Evolutionary conservation across 1,140 invertebrate species (phyloP).

Genomic region (Platyscapa corneri): DNA sequence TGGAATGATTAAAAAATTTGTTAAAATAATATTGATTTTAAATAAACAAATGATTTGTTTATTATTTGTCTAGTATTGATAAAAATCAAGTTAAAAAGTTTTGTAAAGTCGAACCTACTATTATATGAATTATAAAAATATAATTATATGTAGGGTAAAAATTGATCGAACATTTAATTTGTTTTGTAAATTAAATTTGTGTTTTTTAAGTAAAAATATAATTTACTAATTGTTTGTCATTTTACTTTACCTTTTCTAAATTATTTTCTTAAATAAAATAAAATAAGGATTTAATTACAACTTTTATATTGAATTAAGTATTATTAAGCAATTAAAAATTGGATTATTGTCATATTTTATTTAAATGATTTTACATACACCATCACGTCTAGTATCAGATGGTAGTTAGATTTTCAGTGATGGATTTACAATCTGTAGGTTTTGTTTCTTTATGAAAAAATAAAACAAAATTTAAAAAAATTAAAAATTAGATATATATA

Average conservation of each 20-base stretch:
- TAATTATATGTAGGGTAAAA: background rate
- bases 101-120: background rate
- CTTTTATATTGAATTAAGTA: background rate
- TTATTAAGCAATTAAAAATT: background rate
- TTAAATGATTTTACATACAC: no score
- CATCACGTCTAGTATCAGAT: no score
- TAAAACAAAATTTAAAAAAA: no score
- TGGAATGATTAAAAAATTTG: background rate
- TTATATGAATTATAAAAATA: background rate
- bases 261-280: conserved; percentile 5
- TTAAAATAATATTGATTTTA: background rate
- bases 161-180: background rate
- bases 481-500: no score
- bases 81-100: background rate
- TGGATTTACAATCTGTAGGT: no score
- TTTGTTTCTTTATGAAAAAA: no score
- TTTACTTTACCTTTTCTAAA: conserved; percentile 13
- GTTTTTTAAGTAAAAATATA: background rate
- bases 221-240: conserved; percentile 8
- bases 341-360: no score
- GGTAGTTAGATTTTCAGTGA: no score
- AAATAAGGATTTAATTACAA: background rate
- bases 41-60: background rate
- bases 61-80: background rate
- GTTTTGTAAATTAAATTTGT: conserved; percentile 25